Evolutionary conservation across 2,888 invertebrate genomes (phyloP), one percentile per base, ranked within the genome.

Genomic region (Pterobdella sp.): DNA sequence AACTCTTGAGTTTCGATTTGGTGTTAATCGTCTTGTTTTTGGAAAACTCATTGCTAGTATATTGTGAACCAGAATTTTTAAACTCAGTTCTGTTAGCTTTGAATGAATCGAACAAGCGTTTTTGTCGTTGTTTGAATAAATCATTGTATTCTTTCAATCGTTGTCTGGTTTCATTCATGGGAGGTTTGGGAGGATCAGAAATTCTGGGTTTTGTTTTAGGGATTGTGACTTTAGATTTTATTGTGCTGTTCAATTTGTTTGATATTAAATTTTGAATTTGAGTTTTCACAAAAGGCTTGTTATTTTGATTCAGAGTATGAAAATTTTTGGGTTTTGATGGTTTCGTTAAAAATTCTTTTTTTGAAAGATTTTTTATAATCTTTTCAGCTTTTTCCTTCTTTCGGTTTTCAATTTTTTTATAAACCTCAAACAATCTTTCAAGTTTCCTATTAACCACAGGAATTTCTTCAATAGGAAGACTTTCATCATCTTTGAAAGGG

Each of bases 341-440:
- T n/a, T n/a, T n/a, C n/a, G n/a, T n/a, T n/a, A n/a, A n/a, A 18
- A 42, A 7, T 18, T 42, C 10, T 42, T 42, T 42, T 14, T 7
- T 18, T 7, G 10, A 18, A 42, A 18, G 18, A 42, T 42, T 42
- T 42, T 14, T 18, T 18, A 7, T 42, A 14, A 42, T 42, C 42
- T 18, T 42, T 18, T 42, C 10, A 42, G 42, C 37, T 22, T 68
- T 68, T 35, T 68, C 29, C 49, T 42, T 22, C 14, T 49, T 37
- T n/a, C 63, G 60, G n/a, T 52, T 63, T 63, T 71, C 71, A 29
- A 71, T 71, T 32, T 63, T 71, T 31, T 71, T 71, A 35, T 60
- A 71, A 3, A 71, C 71, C 26, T 71, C 71, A 35, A 71, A 71
- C 56, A 71, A 35, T 2, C 71, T 18, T n/a, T 71, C 71, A 14